Base-by-base conservation (phyloP, 1,140 invertebrate genomes). In the Subanguina moxae region DNA sequence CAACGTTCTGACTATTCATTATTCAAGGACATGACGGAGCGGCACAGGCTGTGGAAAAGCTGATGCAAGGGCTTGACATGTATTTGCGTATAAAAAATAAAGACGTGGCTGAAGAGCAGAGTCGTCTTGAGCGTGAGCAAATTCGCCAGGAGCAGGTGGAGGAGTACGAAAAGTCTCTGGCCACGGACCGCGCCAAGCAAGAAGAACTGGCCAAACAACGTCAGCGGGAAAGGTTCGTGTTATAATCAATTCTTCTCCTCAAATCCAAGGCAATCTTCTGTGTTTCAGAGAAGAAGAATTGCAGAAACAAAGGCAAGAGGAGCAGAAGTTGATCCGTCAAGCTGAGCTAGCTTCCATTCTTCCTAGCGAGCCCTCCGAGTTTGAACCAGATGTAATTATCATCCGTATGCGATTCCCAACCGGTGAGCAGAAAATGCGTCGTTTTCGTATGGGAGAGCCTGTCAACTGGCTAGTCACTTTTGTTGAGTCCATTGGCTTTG, bases 401-500 rank as follows among this genome's bases (percentile, higher is more conserved):
- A 70, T 76, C 32, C 74, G 74, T 9, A 28, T 76, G 15, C 74
- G 74, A 48, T 65, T 64, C 19, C 74, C 74, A 7, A 52, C 62
- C 25, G 75, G 74, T 13, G 59, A 73, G 17, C 15, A 62, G n/a
- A 74, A 65, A 57, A 46, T 64, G 30, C 75, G 74, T 19, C 75
- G 74, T 42, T 76, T 76, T 62, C 32, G 32, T 15, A 45, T 43
- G n/a, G 42, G 48, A 23, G 74, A 76, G 23, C n/a, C 46, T 23
- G 30, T 76, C 15, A 52, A 67, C 25, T 62, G 52, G 64, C 57
- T 76, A 25, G 32, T 67, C 15, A 65, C 45, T 27, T 74, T 65
- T 59, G 72, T 74, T n/a, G 73, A 68, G 46, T 75, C 73, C n/a
- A 28, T 75, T 13, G 73, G 73, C 13, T 74, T 45, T 43, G 72